These are phyloP conservation scores for Panorpa germanica DNA, from an alignment of 2,888 invertebrate species.

Conservation along the genomic window DNA sequence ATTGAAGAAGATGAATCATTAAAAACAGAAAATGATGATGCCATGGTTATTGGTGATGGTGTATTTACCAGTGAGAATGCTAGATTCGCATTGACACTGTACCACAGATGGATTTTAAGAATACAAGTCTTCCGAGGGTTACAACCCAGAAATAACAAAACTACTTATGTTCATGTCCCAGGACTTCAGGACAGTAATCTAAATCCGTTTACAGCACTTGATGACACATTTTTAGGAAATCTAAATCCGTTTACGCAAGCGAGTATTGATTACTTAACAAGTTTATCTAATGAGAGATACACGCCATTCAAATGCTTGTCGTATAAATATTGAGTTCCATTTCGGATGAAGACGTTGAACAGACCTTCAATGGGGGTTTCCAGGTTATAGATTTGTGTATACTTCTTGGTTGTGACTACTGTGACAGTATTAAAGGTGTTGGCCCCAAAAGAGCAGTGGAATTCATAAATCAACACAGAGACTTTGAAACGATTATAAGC, in stretches of 20 bases:
- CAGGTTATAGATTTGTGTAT: slow-evolving; percentile 98
- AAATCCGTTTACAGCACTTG: slow-evolving; percentile 15
- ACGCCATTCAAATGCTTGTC: slow-evolving; percentile 22
- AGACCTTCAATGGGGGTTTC: slow-evolving; percentile 29
- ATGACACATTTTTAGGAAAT: slow-evolving; percentile 10
- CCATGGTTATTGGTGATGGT: slow-evolving; percentile 23
- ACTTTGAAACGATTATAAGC: slow-evolving; percentile 70
- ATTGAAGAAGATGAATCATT: slow-evolving; percentile 17
- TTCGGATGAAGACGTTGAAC: slow-evolving; percentile 14
- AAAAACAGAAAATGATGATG: slow-evolving; percentile 16
- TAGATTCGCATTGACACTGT: slow-evolving; percentile 60
- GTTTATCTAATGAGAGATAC: too few species aligned
- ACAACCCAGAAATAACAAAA: too few species aligned
- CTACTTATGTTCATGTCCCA: too few species aligned
- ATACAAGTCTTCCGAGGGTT: slow-evolving; percentile 46
- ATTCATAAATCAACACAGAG: slow-evolving; percentile 65
- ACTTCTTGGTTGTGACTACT: slow-evolving; percentile 97
- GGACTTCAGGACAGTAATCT: slow-evolving; percentile 21
- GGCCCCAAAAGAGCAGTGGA: slow-evolving; percentile 96
- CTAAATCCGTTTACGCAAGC: slow-evolving; percentile 12
- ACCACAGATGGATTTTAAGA: slow-evolving; percentile 69
- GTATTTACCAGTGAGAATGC: slow-evolving; percentile 16
- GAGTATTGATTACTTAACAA: slow-evolving; percentile 22
- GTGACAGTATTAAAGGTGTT: slow-evolving; percentile 78
- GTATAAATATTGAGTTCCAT: slow-evolving; percentile 23